Conservation (phyloP, 1,140 invertebrate genomes). For the Ditylenchus dipsaci region DNA sequence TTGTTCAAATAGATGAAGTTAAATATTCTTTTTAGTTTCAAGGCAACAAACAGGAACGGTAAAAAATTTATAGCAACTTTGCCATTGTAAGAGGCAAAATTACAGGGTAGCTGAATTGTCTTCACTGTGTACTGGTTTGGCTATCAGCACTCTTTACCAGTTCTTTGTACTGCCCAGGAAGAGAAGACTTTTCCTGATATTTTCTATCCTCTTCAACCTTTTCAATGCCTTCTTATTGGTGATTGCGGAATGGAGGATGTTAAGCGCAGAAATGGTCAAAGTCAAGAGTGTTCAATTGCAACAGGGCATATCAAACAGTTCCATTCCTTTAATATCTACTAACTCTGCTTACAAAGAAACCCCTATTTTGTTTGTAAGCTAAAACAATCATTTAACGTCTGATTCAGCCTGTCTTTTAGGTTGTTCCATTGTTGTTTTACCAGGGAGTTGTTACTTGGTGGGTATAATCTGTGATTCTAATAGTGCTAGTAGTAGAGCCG, state of each 20-base stretch:
- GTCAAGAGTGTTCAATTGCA: no score
- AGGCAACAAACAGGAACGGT: conserved; percentile 34
- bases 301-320: no score
- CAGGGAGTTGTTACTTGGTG: conserved; percentile 49
- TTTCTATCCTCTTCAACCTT: conserved; percentile 49
- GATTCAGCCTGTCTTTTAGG: neutral
- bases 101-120: conserved; percentile 36
- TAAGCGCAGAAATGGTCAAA: no score
- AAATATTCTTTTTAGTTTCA: conserved; percentile 44
- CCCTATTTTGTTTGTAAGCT: conserved; percentile 44
- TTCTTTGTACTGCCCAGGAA: conserved; percentile 57
- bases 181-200: conserved; percentile 46
- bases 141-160: conserved; percentile 47
- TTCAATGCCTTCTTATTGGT: conserved; percentile 43
- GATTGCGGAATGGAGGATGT: conserved; percentile 8
- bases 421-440: conserved; percentile 47
- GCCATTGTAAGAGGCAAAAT: no score
- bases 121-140: conserved; percentile 34
- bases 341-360: conserved; percentile 29
- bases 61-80: no score
- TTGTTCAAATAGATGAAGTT: no score
- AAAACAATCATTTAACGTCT: neutral
- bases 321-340: conserved; percentile 27
- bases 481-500: conserved; percentile 46
- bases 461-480: conserved; percentile 55